A percentile compares a stretch with the other conserved stretches of the same genome.
These are phyloP conservation scores for Perizoma flavofasciatum DNA, from an alignment of 2,888 invertebrate species.

Conservation along the genomic window DNA sequence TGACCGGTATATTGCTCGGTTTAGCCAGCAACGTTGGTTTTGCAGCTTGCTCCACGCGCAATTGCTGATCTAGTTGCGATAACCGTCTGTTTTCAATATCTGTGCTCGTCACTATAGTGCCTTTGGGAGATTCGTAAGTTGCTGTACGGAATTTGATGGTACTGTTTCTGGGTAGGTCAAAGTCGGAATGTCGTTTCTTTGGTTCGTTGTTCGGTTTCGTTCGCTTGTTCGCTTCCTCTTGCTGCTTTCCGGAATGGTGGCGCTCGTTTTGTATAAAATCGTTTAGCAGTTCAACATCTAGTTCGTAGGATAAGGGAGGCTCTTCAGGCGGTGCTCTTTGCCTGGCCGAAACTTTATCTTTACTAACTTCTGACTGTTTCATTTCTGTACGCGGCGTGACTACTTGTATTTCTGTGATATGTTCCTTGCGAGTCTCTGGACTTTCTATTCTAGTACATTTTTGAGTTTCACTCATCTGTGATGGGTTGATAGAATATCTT, in stretches of 20 bases:
- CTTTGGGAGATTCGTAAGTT: constrained; percentile 84
- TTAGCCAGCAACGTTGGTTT: constrained; percentile 73
- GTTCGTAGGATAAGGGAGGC: constrained; percentile 68
- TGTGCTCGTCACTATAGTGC: constrained; percentile 81
- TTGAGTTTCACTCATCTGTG: constrained; percentile 68
- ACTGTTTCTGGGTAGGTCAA: constrained; percentile 79
- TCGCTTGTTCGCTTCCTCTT: constrained; percentile 67
- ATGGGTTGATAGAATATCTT: constrained; percentile 72
- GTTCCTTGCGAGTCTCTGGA: constrained; percentile 71
- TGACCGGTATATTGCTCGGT: constrained; percentile 78
- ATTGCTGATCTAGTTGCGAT: constrained; percentile 81
- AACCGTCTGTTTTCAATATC: constrained; percentile 81
- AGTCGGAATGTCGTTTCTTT: constrained; percentile 81
- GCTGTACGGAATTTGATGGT: constrained; percentile 86
- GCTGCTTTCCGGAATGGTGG: constrained; percentile 72
- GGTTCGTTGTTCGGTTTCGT: constrained; percentile 70
- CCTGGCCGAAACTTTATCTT: constrained; percentile 70
- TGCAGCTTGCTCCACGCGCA: constrained; percentile 58
- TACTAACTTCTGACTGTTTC: constrained; percentile 52
- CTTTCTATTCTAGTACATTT: constrained; percentile 55
- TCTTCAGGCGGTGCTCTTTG: constrained; percentile 70
- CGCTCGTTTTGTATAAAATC: constrained; percentile 78
- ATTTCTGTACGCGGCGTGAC: constrained; percentile 77
- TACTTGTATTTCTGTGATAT: constrained; percentile 90
- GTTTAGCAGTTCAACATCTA: constrained; percentile 74